These are phyloP conservation scores for Limnephilus auricula DNA, from an alignment of 2,888 invertebrate species.

Conservation along the genomic window DNA sequence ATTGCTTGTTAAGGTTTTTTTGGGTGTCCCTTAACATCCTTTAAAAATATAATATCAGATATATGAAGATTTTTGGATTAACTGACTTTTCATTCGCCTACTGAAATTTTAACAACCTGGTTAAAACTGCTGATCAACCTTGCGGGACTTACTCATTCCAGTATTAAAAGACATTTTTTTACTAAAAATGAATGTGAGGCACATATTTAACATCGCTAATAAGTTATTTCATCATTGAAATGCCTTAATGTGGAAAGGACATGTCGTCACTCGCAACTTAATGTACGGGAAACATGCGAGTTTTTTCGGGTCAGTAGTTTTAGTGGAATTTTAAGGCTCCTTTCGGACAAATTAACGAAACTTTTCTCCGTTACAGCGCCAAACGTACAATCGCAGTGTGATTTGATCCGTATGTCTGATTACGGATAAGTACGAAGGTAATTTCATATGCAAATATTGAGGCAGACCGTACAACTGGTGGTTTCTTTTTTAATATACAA, in stretches of 20 bases:
- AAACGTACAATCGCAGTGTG: neutral
- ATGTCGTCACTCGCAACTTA: neutral
- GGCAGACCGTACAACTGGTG: neutral
- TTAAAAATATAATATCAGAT: too few relatives aligned
- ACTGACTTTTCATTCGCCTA: too few relatives aligned
- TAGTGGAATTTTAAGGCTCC: neutral
- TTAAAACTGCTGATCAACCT: too few relatives aligned
- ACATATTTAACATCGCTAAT: neutral
- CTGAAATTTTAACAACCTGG: too few relatives aligned
- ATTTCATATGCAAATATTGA: neutral
- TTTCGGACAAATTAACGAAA: neutral
- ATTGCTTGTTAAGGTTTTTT: too few relatives aligned
- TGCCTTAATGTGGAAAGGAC: slow-evolving; percentile 10
- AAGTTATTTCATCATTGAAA: neutral
- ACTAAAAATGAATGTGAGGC: too few relatives aligned
- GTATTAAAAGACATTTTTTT: too few relatives aligned
- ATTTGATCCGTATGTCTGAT: neutral
- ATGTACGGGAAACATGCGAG: neutral
- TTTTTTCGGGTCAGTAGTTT: neutral
- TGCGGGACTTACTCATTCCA: too few relatives aligned
- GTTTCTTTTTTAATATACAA: neutral
- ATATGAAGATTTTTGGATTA: too few relatives aligned
- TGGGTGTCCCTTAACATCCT: too few relatives aligned
- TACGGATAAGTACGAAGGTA: neutral
- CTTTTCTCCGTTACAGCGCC: neutral